A percentile compares a stretch with the other conserved stretches of the same genome.
These are phyloP conservation scores for Strigamia transsilvanica DNA, from an alignment of 2,888 invertebrate species.

Conservation along the genomic window DNA sequence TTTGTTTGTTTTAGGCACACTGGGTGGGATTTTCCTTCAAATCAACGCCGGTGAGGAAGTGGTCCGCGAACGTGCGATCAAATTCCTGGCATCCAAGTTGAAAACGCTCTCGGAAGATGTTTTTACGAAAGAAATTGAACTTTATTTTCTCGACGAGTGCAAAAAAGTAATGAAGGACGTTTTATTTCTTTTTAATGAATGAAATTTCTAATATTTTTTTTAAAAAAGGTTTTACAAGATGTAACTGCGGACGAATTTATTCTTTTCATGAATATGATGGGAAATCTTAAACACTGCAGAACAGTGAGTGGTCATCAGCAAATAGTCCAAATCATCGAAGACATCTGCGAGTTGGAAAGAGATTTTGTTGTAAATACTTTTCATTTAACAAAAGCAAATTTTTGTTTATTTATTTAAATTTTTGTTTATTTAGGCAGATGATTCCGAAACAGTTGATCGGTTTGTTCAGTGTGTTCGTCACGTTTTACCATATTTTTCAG, in stretches of 20 bases:
- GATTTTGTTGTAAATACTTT: constrained; percentile 62
- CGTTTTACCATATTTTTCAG: constrained; percentile 86
- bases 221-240: constrained; percentile 68
- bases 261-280: constrained; percentile 84
- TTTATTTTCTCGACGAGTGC: constrained; percentile 80
- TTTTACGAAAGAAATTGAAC: constrained; percentile 84
- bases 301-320: constrained; percentile 86
- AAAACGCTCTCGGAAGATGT: constrained; percentile 80
- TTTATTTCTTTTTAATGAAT: background rate
- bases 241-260: constrained; percentile 92
- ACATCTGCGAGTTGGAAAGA: constrained; percentile 82
- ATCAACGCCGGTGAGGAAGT: constrained; percentile 76
- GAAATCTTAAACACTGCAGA: constrained; percentile 80
- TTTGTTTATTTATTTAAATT: background rate
- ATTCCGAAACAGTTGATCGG: constrained; percentile 70
- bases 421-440: constrained; percentile 61
- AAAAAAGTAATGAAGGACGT: constrained; percentile 73
- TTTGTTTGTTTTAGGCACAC: constrained; percentile 67
- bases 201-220: constrained; percentile 13
- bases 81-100: constrained; percentile 84
- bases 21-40: constrained; percentile 76
- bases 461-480: constrained; percentile 86
- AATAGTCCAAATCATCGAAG: constrained; percentile 82
- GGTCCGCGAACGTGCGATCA: constrained; percentile 84
- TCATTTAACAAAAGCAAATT: background rate